Evolutionary conservation across 2,888 invertebrate species (phyloP).

Genomic region (Candidula unifasciata): DNA sequence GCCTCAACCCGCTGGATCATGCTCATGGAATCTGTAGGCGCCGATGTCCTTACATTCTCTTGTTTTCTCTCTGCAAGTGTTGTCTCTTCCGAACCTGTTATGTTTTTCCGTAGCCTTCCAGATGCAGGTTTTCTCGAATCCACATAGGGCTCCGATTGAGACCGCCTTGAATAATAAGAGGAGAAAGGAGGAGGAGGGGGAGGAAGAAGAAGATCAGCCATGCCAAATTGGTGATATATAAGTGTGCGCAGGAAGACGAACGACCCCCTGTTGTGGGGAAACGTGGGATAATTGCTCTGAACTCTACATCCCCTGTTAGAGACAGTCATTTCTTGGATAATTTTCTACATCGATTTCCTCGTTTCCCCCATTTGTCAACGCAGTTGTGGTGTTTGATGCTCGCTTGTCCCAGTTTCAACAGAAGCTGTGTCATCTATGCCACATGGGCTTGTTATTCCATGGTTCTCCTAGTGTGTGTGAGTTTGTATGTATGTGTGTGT

Average conservation of each 20-base stretch:
- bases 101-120: too few relatives aligned
- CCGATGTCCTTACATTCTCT: too few relatives aligned
- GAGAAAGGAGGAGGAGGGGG: too few relatives aligned
- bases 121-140: too few relatives aligned
- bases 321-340: background rate
- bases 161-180: too few relatives aligned
- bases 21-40: too few relatives aligned
- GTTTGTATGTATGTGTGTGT: too few relatives aligned
- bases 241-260: background rate
- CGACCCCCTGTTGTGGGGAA: background rate
- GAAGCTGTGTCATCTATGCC: background rate
- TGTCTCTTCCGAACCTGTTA: too few relatives aligned
- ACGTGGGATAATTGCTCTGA: constrained; percentile 12
- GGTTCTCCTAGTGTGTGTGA: background rate
- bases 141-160: too few relatives aligned
- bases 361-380: background rate
- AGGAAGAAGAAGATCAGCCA: too few relatives aligned
- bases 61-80: too few relatives aligned
- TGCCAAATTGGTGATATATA: background rate
- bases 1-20: too few relatives aligned
- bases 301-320: constrained; percentile 14
- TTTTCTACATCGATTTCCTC: constrained; percentile 6
- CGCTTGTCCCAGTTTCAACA: background rate
- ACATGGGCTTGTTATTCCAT: background rate
- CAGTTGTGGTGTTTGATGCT: constrained; percentile 22